These are phyloP conservation scores for Coptotermes formosanus DNA, from an alignment of 1,140 invertebrate genomes.

Conservation along the genomic window DNA sequence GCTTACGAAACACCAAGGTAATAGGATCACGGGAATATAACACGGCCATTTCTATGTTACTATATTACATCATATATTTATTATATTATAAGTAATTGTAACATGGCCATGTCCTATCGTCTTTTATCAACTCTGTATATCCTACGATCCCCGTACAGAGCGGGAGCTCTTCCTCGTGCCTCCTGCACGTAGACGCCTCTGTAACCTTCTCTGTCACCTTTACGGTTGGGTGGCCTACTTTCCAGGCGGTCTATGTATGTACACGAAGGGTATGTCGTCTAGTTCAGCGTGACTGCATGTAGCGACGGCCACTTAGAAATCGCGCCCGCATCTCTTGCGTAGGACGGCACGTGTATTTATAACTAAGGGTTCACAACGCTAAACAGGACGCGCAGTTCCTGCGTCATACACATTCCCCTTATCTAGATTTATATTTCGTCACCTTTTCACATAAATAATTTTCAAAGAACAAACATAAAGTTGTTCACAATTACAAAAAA, in stretches of 20 bases:
- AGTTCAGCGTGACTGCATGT: background rate
- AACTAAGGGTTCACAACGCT: too few relatives aligned
- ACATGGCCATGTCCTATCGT: background rate
- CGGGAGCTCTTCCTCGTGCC: background rate
- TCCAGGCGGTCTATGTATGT: background rate
- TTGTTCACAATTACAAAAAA: too few relatives aligned
- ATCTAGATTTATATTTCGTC: too few relatives aligned
- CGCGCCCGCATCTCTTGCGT: too few relatives aligned
- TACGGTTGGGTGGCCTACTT: background rate
- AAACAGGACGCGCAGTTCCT: too few relatives aligned
- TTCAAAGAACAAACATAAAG: too few relatives aligned
- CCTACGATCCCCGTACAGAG: background rate
- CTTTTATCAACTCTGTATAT: background rate
- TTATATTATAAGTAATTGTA: too few relatives aligned
- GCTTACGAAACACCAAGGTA: background rate
- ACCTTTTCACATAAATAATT: too few relatives aligned
- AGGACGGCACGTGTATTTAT: too few relatives aligned
- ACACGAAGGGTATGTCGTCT: background rate
- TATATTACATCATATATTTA: too few relatives aligned
- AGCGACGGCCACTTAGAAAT: background rate
- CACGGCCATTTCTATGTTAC: too few relatives aligned
- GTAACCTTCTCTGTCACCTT: background rate
- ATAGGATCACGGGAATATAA: background rate
- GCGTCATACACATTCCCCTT: too few relatives aligned
- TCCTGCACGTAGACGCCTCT: background rate